Evolutionary conservation across 2,113 vertebrate genomes (phyloP).

Genomic region (Australoheros scitulus): DNA sequence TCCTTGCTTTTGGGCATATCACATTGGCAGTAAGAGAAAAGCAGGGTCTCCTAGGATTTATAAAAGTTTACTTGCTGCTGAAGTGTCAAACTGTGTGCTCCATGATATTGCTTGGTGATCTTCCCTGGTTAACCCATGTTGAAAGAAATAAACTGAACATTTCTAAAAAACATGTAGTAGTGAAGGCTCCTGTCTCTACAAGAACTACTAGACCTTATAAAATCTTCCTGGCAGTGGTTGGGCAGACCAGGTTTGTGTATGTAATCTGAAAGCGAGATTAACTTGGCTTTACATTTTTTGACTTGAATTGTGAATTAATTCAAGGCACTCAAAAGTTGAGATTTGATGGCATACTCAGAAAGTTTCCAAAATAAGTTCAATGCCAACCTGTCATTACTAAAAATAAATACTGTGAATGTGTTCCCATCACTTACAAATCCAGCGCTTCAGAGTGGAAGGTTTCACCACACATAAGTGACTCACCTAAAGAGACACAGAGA

Average conservation of each 20-base stretch:
- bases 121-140: constrained; percentile 64
- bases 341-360: neutral
- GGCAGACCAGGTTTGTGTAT: neutral
- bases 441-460: neutral
- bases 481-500: constrained; percentile 55
- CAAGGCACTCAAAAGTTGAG: neutral
- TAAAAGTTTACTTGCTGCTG: constrained; percentile 55
- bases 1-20: constrained; percentile 48
- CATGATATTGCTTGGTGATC: constrained; percentile 57
- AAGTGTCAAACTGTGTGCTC: constrained; percentile 56
- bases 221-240: neutral
- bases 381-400: neutral
- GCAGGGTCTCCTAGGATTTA: constrained; percentile 41
- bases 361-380: neutral
- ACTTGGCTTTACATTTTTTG: neutral
- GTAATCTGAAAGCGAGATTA: neutral
- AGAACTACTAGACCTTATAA: constrained; percentile 18
- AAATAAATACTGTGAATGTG: neutral
- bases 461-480: constrained; percentile 41
- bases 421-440: constrained; percentile 52
- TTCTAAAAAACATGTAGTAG: constrained; percentile 36
- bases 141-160: constrained; percentile 58
- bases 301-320: neutral
- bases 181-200: constrained; percentile 19
- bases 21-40: constrained; percentile 49